Evolutionary conservation across 2,888 invertebrate genomes (phyloP).

Genomic region (Parapristionchus giblindavisi): DNA sequence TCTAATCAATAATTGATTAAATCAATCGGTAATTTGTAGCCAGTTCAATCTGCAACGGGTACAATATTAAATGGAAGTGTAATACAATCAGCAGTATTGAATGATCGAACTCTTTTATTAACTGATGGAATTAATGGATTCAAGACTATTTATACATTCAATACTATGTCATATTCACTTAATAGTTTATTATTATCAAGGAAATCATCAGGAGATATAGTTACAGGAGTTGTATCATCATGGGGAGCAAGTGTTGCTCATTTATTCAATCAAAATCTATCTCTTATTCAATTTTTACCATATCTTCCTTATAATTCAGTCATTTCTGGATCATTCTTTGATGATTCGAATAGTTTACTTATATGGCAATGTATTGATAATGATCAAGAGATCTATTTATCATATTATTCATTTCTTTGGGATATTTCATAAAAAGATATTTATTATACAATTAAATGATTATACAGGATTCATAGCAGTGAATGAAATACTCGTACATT

Average conservation of each 20-base stretch:
- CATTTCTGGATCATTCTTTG: conserved; percentile 11
- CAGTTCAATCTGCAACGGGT: too few species aligned
- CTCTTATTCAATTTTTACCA: conserved; percentile 21
- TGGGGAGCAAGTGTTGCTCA: neutral
- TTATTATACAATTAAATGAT: too few species aligned
- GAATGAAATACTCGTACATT: too few species aligned
- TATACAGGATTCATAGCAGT: too few species aligned
- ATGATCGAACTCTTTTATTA: conserved; percentile 1
- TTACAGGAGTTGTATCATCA: neutral
- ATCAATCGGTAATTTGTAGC: too few species aligned
- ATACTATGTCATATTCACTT: neutral
- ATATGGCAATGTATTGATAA: conserved; percentile 9
- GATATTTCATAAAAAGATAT: too few species aligned
- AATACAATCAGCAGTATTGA: too few species aligned
- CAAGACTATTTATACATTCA: conserved; percentile 2
- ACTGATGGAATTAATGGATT: neutral
- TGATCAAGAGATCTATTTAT: neutral
- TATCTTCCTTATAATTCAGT: neutral
- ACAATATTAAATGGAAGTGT: too few species aligned
- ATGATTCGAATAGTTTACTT: conserved; percentile 7
- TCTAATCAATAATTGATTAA: too few species aligned
- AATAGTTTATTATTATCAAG: neutral
- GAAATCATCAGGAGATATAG: neutral
- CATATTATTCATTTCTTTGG: conserved; percentile 24
- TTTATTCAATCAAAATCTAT: neutral